A percentile compares a stretch with the other conserved stretches of the same genome.
Evolutionary conservation across 1,140 invertebrate genomes (phyloP).

Genomic region (Ruditapes philippinarum): DNA sequence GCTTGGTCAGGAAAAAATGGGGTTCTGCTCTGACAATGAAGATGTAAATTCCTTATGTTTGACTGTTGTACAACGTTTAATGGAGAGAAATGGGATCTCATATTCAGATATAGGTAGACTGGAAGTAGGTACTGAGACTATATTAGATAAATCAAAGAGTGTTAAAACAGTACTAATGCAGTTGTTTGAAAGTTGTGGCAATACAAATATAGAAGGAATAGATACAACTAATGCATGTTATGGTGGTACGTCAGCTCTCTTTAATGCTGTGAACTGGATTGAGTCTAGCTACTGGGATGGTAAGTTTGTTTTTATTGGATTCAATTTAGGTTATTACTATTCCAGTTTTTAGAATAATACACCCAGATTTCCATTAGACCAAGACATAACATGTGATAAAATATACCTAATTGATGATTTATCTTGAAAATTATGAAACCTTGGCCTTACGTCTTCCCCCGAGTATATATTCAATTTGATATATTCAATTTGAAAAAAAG

Average conservation of each 20-base stretch:
- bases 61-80: conserved; percentile 93
- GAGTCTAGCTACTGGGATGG: conserved; percentile 99
- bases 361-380: too few species aligned
- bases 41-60: conserved; percentile 98
- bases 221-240: conserved; percentile 99
- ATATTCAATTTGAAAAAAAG: too few species aligned
- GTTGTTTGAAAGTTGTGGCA: conserved; percentile 94
- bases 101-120: conserved; percentile 94
- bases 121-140: conserved; percentile 98
- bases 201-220: conserved; percentile 97
- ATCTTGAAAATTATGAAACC: too few species aligned
- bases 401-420: too few species aligned
- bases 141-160: conserved; percentile 99
- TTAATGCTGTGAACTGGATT: conserved; percentile 98
- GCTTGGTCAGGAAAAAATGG: conserved; percentile 98
- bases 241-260: conserved; percentile 98
- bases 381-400: too few species aligned
- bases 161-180: conserved; percentile 99
- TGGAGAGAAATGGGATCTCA: conserved; percentile 85
- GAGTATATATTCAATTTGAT: too few species aligned
- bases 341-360: too few species aligned
- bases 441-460: too few species aligned
- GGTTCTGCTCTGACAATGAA: conserved; percentile 98
- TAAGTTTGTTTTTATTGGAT: conserved; percentile 82
- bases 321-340: too few species aligned